These are phyloP conservation scores for Eupeodes luniger DNA, from an alignment of 2,888 invertebrate genomes.

Conservation along the genomic window DNA sequence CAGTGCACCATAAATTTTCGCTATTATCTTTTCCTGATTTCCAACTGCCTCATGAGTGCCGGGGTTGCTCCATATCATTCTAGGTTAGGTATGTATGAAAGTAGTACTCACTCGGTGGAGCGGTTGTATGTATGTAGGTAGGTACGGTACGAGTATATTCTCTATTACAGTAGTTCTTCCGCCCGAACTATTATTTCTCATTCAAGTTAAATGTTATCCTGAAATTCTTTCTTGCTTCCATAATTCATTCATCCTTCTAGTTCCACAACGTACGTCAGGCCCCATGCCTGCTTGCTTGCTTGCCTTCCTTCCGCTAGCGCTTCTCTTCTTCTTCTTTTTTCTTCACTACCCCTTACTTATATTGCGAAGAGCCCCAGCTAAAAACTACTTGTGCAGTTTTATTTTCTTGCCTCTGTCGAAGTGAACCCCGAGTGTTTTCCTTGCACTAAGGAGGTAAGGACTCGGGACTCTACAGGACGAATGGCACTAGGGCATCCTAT, in stretches of 20 bases:
- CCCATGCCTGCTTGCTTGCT: background rate
- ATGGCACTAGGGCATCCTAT: conserved; percentile 34
- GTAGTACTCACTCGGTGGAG: background rate
- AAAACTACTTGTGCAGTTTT: conserved; percentile 67
- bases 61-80: conserved; percentile 30
- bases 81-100: background rate
- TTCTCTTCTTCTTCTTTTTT: background rate
- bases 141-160: background rate
- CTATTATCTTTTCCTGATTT: conserved; percentile 76
- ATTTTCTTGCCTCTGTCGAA: conserved; percentile 17
- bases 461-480: conserved; percentile 27
- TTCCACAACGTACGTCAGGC: conserved; percentile 28
- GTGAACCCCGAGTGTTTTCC: conserved; percentile 52
- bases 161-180: conserved; percentile 62
- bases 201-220: conserved; percentile 75
- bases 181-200: conserved; percentile 74
- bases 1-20: conserved; percentile 73
- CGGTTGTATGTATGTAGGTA: background rate
- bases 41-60: conserved; percentile 62
- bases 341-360: background rate
- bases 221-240: conserved; percentile 73
- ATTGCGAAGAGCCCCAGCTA: conserved; percentile 46
- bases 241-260: conserved; percentile 73
- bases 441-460: conserved; percentile 39
- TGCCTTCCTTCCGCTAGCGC: background rate